phyloP scores from a whole-genome alignment of 2,888 invertebrate species.

The Pilophorus perplexus region DNA sequence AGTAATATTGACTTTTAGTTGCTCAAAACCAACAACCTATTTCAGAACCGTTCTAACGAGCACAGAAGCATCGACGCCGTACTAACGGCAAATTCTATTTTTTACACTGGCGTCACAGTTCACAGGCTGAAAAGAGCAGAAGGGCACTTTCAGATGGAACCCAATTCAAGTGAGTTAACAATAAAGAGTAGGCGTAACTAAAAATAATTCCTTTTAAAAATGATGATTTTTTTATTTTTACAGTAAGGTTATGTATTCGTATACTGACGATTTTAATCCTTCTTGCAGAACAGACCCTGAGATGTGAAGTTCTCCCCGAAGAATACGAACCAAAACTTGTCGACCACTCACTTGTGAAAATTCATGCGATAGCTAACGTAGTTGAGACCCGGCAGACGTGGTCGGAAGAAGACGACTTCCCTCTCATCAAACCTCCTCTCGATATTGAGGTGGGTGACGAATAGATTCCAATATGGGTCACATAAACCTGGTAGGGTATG shows the following conservation, averaged over 20 bases:
- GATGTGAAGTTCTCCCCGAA: conserved; percentile 62
- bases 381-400: conserved; percentile 71
- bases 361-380: conserved; percentile 69
- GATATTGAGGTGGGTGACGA: conserved; percentile 60
- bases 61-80: conserved; percentile 63
- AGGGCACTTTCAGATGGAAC: conserved; percentile 61
- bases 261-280: neutral
- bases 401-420: conserved; percentile 72
- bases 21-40: conserved; percentile 10
- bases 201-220: neutral
- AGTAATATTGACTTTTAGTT: neutral
- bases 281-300: conserved; percentile 57
- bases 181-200: neutral
- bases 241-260: neutral
- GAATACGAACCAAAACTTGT: conserved; percentile 70
- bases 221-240: neutral
- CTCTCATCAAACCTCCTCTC: conserved; percentile 65
- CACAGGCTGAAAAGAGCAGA: conserved; percentile 63
- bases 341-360: conserved; percentile 68
- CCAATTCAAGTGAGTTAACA: conserved; percentile 56
- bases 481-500: too few relatives aligned
- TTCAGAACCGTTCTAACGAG: conserved; percentile 62
- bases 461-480: too few relatives aligned
- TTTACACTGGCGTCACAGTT: conserved; percentile 67
- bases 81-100: conserved; percentile 64